Base-by-base conservation (phyloP, 2,113 vertebrate genomes). In the Sebastes fasciatus region DNA sequence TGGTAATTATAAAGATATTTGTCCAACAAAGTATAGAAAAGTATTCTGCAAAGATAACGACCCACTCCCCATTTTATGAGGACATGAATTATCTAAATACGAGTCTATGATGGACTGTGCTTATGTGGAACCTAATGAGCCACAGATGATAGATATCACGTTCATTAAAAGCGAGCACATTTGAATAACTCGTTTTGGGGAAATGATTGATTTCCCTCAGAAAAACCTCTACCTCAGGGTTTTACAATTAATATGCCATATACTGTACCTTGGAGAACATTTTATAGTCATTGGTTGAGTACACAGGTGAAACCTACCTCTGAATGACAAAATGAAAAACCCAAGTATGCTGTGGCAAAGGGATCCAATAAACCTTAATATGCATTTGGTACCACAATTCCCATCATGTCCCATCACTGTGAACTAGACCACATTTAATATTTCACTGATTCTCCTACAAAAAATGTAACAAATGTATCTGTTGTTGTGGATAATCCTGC, bases 121-220 rank as follows among this genome's bases (percentile, higher is more conserved):
- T 91, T 86, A 84, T 83, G 83, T 68, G 66, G 84, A 54, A 82
- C 42, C 84, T 93, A 92, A 94, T 93, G 90, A 94, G 91, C 89
- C 92, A 85, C 87, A 94, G 90, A 94, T 93, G 92, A 93, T 93
- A 88, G 79, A 93, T 94, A 91, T 74, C 65, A 65, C 19, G 42
- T 93, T 92, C 88, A 92, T 94, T 93, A 93, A 72, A 84, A 77
- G 80, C 75, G 77, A 89, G 84, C 82, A 76, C 84, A 42, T 87
- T 80, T 11, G 71, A 92, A 89, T 87, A 89, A 88, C 82, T 90
- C 5, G 3, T 76, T 86, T 90, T 86, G 46, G 42, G 78, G 68
- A 84, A 88, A 77, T 90, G 85, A 94, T 84, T 86, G 84, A 91
- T 91, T 88, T 77, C 3, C 0, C 64, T 57, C 12, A n/a, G 65